Base-by-base conservation (phyloP, 2,888 invertebrate genomes). In the Hydriomena furcata region DNA sequence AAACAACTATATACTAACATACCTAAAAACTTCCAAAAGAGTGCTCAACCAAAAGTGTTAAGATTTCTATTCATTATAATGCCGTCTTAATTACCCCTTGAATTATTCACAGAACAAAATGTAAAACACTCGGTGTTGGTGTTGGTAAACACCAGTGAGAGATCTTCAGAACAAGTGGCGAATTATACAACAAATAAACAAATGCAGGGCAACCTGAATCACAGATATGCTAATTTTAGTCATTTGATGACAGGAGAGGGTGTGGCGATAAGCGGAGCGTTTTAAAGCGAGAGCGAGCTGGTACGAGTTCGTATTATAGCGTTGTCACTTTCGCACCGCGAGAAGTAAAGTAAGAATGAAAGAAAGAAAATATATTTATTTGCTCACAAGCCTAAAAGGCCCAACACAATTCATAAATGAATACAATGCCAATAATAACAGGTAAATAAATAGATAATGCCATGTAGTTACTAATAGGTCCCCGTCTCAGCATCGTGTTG, bases 141-240 rank as follows among this genome's bases (percentile, higher is more conserved):
- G 42, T 44, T 50, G 45, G 51, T 52, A 61, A 57, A 61, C 56
- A 52, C 36, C 31, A 36, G 40, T 50, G 47, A 46, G 37, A 11
- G 37, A 48, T 55, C 35, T 41, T 30, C 7, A 48, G 25, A 24
- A 40, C 48, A 57, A 61, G 46, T 44, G 59, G 45, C 32, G 13
- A 59, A 61, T 61, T 61, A 61, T 61, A 53, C 61, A 45, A 42
- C 44, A 48, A 54, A 54, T 59, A 61, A 61, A 57, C 57, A 59
- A 55, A 57, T 55, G 60, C 55, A 51, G 49, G 43, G 37, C 64
- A 61, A 73, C 73, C 70, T 72, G 71, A 76, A 75, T 76, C 68
- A 69, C 71, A 68, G 73, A 73, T 74, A 77, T 76, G 78, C 65
- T 75, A 78, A 80, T 79, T 73, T 66, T 55, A 63, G 67, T 74